Evolutionary conservation across 2,888 invertebrate genomes (phyloP).

Genomic region (Sesamia inferens): DNA sequence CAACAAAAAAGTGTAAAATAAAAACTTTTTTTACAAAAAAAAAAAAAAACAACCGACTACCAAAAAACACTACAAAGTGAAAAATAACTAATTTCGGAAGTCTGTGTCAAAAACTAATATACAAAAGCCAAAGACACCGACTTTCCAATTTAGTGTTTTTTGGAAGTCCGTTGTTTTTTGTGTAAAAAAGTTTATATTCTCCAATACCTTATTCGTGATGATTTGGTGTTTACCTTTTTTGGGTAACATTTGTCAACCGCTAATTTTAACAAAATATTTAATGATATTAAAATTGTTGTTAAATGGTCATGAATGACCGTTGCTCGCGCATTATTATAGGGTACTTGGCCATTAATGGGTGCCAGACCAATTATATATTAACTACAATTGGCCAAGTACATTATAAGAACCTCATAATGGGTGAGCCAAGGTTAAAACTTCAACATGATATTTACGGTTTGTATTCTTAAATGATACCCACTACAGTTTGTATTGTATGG

Average conservation of each 20-base stretch:
- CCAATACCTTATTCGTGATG: too few relatives aligned
- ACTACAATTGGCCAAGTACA: conserved; percentile 47
- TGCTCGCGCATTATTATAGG: conserved; percentile 39
- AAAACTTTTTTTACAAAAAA: too few relatives aligned
- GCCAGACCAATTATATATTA: conserved; percentile 45
- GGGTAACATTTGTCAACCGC: conserved; percentile 26
- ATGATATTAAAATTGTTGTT: conserved; percentile 28
- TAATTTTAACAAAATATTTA: conserved; percentile 17
- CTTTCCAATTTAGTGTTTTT: too few relatives aligned
- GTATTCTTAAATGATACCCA: conserved; percentile 10
- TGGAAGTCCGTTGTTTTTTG: too few relatives aligned
- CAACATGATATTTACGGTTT: conserved; percentile 27
- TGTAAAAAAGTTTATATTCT: too few relatives aligned
- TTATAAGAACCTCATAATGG: conserved; percentile 35
- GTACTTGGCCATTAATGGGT: conserved; percentile 47
- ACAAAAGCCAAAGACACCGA: too few relatives aligned
- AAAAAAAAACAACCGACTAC: too few relatives aligned
- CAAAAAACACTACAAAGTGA: too few relatives aligned
- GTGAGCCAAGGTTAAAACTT: conserved; percentile 42
- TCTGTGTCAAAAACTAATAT: too few relatives aligned
- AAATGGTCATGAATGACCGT: conserved; percentile 21
- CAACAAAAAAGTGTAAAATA: too few relatives aligned
- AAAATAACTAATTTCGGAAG: too few relatives aligned
- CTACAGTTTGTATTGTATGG: conserved; percentile 12
- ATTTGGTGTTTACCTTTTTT: background rate